Base-by-base conservation (phyloP, 1,140 invertebrate genomes). In the Rhopalosiphum maidis region DNA sequence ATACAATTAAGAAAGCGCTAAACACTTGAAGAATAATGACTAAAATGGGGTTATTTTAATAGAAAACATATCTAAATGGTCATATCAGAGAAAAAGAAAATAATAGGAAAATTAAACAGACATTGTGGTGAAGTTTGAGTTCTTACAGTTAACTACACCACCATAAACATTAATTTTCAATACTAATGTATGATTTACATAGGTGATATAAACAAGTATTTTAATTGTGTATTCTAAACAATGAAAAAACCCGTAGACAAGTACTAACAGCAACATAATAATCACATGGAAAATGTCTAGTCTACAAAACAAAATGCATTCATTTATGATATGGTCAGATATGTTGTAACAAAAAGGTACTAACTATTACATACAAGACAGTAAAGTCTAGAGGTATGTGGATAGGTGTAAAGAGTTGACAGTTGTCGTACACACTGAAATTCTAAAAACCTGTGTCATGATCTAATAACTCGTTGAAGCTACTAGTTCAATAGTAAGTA, bases 41-140 rank as follows among this genome's bases (percentile, higher is more conserved):
- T 68, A 15, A 68, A 68, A n/a, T 68, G 11, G 48, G 11, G 30
- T 30, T n/a, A n/a, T 6, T n/a, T 68, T n/a, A 18, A 68, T 18
- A n/a, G 4, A n/a, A n/a, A n/a, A n/a, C 30, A 0, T n/a, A n/a
- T 68, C 30, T 6, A n/a, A 2, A 6, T n/a, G 30, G 18, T n/a
- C 60, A 30, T n/a, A n/a, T 68, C 60, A 68, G 3, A 68, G 60
- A 68, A n/a, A 68, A 11, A n/a, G 11, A n/a, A 6, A 68, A n/a
- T 0, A 15, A 68, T n/a, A 51, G 1, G 1, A 51, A 18, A 15
- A n/a, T n/a, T 5, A 18, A 18, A n/a, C 30, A 77, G 4, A 77
- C 18, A 18, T 68, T 15, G 30, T n/a, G 30, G 30, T 3, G 0
- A 60, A 30, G 30, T 60, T 30, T 21, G 11, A 30, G 11, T 60